Percentiles rank a stretch among this genome's conserved stretches.
Evolutionary conservation across 2,113 vertebrate genomes (phyloP).

Genomic region (Noturus placidus): DNA sequence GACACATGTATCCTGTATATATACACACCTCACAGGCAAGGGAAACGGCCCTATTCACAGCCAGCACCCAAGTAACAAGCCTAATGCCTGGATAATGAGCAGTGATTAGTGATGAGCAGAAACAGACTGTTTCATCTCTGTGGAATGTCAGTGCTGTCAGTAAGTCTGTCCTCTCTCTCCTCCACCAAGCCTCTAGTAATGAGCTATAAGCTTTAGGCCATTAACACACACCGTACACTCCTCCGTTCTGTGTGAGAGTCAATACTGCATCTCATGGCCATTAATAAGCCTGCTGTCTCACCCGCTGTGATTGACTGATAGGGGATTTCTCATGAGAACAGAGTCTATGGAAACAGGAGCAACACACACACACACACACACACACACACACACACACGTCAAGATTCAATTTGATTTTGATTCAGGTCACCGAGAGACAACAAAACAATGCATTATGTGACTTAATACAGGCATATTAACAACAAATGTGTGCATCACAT

Average conservation of each 20-base stretch:
- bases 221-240: neutral
- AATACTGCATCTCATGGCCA: slow-evolving; percentile 30
- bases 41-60: neutral
- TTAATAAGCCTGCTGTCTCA: slow-evolving; percentile 36
- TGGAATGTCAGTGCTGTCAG: slow-evolving; percentile 7
- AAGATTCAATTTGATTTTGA: neutral
- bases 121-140: slow-evolving; percentile 25
- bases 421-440: neutral
- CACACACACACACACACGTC: slow-evolving; percentile 6
- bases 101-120: slow-evolving; percentile 3
- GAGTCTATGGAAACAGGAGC: slow-evolving; percentile 16
- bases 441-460: neutral
- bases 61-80: neutral
- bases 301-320: slow-evolving; percentile 23
- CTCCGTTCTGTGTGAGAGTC: slow-evolving; percentile 14
- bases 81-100: slow-evolving; percentile 19
- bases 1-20: neutral
- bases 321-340: slow-evolving; percentile 29
- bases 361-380: slow-evolving; percentile 19
- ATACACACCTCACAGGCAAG: neutral
- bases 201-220: slow-evolving; percentile 14
- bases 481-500: neutral
- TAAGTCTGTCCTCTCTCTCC: neutral
- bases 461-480: neutral
- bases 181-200: neutral